These are phyloP conservation scores for Polymixis flavicincta DNA, from an alignment of 2,888 invertebrate species.

Conservation along the genomic window DNA sequence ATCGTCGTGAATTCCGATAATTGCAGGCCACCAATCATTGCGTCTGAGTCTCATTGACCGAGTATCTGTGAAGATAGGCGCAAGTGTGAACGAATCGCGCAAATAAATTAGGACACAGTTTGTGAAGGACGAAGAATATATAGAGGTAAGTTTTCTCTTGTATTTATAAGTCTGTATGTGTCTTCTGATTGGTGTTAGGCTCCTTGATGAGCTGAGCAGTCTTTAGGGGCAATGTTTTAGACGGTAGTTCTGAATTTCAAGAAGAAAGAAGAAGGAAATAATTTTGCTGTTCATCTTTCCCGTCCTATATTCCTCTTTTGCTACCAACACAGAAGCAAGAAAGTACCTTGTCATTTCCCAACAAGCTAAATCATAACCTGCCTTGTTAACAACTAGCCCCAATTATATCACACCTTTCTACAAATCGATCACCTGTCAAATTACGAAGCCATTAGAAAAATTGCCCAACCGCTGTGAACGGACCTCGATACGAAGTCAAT, in stretches of 20 bases:
- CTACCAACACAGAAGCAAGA: neutral
- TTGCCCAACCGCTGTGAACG: conserved; percentile 45
- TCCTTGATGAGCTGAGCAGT: neutral
- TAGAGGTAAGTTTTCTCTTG: conserved; percentile 30
- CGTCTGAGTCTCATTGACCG: conserved; percentile 14
- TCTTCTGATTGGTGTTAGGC: neutral
- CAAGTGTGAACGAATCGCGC: conserved; percentile 3
- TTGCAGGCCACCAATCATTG: conserved; percentile 14
- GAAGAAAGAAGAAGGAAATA: too few species aligned
- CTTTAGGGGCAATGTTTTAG: too few species aligned
- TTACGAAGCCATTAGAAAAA: conserved; percentile 44
- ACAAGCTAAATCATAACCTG: neutral
- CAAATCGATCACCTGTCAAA: conserved; percentile 51
- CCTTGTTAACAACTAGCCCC: neutral
- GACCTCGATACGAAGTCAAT: conserved; percentile 32
- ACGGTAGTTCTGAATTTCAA: neutral
- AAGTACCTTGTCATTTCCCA: neutral
- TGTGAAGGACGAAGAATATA: neutral
- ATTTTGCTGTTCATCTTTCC: neutral
- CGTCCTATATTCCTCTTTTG: neutral
- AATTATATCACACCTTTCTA: conserved; percentile 35
- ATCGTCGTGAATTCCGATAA: conserved; percentile 39
- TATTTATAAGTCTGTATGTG: neutral
- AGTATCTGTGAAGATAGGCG: conserved; percentile 27
- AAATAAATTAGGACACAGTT: conserved; percentile 9